Conservation (phyloP, 2,113 vertebrate genomes). For the Limnothrissa miodon region DNA sequence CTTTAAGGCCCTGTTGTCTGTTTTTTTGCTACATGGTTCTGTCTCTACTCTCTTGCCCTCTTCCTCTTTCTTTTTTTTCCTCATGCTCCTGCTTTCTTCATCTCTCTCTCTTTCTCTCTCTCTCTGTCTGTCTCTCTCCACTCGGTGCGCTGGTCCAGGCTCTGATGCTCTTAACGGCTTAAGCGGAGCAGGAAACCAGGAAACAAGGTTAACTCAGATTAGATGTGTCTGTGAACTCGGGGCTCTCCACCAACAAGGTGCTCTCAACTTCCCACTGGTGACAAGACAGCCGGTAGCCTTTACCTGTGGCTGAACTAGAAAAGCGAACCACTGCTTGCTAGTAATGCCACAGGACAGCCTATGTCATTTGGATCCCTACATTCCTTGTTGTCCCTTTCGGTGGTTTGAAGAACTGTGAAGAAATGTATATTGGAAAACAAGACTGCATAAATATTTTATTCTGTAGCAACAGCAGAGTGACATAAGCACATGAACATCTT, state of each 20-base stretch:
- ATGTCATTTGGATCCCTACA: background rate
- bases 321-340: background rate
- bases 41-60: background rate
- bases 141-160: background rate
- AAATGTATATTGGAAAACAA: no score
- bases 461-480: no score
- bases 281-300: background rate
- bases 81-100: background rate
- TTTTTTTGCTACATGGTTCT: background rate
- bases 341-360: background rate
- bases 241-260: background rate
- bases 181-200: slow-evolving; percentile 35
- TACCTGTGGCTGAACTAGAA: background rate
- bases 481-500: no score
- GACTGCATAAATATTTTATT: no score
- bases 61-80: background rate
- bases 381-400: background rate
- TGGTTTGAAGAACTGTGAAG: no score
- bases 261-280: background rate
- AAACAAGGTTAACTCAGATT: slow-evolving; percentile 49
- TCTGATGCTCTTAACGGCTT: slow-evolving; percentile 45
- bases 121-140: background rate
- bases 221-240: slow-evolving; percentile 32
- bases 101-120: background rate
- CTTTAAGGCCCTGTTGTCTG: background rate